phyloP scores from a whole-genome alignment of 2,888 invertebrate species.

The Orgyia antiqua region DNA sequence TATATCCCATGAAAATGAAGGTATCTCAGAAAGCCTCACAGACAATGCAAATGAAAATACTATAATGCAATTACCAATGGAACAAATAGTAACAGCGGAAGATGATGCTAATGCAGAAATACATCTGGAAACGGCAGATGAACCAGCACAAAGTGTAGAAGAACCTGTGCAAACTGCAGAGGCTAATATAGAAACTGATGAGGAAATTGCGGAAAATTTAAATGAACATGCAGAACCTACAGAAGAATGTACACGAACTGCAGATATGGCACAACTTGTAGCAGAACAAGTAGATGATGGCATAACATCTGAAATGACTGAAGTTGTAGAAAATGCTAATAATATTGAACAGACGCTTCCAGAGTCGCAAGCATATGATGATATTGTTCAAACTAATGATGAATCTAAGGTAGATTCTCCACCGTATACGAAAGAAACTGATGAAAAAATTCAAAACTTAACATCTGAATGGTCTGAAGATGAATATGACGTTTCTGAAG shows the following conservation, averaged over 20 bases:
- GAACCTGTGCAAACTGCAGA: no score
- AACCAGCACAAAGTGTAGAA: not conserved
- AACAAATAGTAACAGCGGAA: not conserved
- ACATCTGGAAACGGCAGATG: conserved; percentile 1
- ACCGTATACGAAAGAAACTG: conserved; percentile 23
- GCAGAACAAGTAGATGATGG: conserved; percentile 7
- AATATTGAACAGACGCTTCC: conserved; percentile 9
- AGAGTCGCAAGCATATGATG: conserved; percentile 25
- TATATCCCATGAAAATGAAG: conserved; percentile 7
- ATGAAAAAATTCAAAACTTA: conserved; percentile 43
- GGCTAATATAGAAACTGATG: no score
- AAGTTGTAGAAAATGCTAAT: not conserved
- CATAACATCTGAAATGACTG: not conserved
- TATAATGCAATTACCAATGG: conserved; percentile 4
- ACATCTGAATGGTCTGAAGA: conserved; percentile 64
- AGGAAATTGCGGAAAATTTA: not conserved
- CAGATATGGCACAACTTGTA: conserved; percentile 1
- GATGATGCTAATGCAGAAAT: not conserved
- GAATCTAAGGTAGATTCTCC: conserved; percentile 8
- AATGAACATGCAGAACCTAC: not conserved
- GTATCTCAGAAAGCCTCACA: conserved; percentile 8
- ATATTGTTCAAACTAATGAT: conserved; percentile 15
- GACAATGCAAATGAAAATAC: conserved; percentile 7
- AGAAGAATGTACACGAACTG: conserved; percentile 5
- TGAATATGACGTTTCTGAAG: conserved; percentile 36